phyloP scores from a whole-genome alignment of 2,113 vertebrate genomes.

The Monarcha castaneiventris region DNA sequence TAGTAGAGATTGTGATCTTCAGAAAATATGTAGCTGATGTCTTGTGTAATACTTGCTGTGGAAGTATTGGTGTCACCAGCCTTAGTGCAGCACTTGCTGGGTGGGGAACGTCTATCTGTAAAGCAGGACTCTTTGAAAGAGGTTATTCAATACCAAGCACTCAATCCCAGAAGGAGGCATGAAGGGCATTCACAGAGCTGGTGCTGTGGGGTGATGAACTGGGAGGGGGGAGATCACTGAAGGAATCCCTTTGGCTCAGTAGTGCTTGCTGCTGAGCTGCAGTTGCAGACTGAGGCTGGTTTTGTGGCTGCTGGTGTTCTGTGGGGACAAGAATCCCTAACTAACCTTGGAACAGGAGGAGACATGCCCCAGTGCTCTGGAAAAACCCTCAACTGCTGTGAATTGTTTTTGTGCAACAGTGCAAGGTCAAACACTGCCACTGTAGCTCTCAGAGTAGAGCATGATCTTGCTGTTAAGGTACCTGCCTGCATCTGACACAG shows the following conservation, averaged over 20 bases:
- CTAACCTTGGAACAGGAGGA: background rate
- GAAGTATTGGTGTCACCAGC: background rate
- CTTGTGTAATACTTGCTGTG: background rate
- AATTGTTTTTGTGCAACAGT: background rate
- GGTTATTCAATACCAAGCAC: background rate
- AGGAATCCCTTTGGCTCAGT: background rate
- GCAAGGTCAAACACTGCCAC: background rate
- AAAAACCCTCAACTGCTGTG: background rate
- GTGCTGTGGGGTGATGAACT: background rate
- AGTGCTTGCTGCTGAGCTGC: background rate
- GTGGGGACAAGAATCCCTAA: background rate
- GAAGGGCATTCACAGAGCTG: background rate
- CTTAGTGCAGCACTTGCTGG: background rate
- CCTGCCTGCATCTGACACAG: background rate
- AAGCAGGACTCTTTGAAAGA: background rate
- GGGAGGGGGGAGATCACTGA: background rate
- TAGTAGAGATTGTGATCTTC: constrained; percentile 10
- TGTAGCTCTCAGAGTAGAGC: background rate
- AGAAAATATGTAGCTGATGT: background rate
- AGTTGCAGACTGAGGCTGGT: background rate
- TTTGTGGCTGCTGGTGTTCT: background rate
- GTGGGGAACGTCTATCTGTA: background rate
- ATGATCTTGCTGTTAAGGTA: background rate
- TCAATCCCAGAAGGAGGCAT: background rate
- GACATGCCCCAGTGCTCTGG: background rate